These are phyloP conservation scores for Poecilia velifera DNA, from an alignment of 2,797 vertebrate species.

Conservation along the genomic window DNA sequence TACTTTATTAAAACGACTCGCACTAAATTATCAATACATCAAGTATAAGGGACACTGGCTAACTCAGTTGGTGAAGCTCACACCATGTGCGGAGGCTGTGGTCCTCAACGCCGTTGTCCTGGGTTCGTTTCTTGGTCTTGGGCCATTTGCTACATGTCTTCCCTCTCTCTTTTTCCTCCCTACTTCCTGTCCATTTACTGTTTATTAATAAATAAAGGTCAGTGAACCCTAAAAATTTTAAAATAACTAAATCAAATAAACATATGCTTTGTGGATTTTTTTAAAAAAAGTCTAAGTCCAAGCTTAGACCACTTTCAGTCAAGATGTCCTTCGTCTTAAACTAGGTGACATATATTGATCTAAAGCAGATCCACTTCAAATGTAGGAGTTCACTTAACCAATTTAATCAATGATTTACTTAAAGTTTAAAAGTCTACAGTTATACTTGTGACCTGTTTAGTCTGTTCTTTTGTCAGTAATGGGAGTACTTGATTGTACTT, in stretches of 20 bases:
- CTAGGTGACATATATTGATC: background rate
- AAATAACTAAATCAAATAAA: background rate
- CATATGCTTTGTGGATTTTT: background rate
- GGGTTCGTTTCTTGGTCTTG: background rate
- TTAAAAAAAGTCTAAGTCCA: background rate
- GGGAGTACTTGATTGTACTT: background rate
- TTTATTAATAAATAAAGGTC: background rate
- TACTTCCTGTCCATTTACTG: background rate
- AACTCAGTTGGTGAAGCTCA: too few species aligned
- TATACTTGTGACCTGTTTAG: background rate
- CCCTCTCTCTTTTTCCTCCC: background rate
- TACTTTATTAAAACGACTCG: background rate
- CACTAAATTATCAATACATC: constrained; percentile 10
- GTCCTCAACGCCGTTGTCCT: background rate
- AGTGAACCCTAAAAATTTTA: background rate
- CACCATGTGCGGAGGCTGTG: background rate
- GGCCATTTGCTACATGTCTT: background rate
- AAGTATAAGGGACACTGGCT: background rate
- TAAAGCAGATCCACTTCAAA: background rate
- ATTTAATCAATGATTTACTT: background rate
- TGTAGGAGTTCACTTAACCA: background rate
- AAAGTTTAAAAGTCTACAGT: background rate
- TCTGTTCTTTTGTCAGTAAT: background rate
- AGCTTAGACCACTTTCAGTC: background rate
- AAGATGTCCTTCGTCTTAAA: background rate